A percentile compares a stretch with the other conserved stretches of the same genome.
Evolutionary conservation across 1,140 invertebrate species (phyloP).

Genomic region (Ips typographus): DNA sequence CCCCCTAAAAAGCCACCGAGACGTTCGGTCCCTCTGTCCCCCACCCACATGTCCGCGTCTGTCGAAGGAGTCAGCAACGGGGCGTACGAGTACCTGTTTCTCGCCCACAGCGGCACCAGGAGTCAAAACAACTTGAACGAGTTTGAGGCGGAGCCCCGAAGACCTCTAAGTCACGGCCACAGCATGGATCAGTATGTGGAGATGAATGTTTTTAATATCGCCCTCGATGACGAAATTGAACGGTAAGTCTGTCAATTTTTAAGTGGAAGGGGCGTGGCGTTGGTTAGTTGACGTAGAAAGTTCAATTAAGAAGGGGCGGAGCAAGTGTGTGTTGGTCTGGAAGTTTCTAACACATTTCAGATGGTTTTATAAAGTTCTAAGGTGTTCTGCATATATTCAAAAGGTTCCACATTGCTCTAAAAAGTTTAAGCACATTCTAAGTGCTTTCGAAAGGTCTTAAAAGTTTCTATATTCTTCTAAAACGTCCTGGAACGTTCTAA

Average conservation of each 20-base stretch:
- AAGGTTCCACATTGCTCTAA: too few species aligned
- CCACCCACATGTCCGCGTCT: constrained; percentile 65
- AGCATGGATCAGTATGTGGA: constrained; percentile 78
- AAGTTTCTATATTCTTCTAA: too few species aligned
- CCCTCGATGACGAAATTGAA: constrained; percentile 50
- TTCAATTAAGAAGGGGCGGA: too few species aligned
- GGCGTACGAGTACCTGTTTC: constrained; percentile 63
- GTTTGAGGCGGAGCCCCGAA: constrained; percentile 52
- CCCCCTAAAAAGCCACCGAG: constrained; percentile 87
- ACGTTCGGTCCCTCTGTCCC: constrained; percentile 80
- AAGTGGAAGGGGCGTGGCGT: too few species aligned
- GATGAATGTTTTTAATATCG: constrained; percentile 62
- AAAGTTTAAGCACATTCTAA: too few species aligned
- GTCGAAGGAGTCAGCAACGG: constrained; percentile 58
- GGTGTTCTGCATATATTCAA: too few species aligned
- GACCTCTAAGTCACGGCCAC: constrained; percentile 67
- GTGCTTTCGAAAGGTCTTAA: too few species aligned
- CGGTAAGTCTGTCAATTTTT: background rate
- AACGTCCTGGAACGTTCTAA: too few species aligned
- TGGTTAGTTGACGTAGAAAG: too few species aligned
- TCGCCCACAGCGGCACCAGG: constrained; percentile 57
- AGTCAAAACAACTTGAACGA: constrained; percentile 71
- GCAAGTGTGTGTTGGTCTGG: too few species aligned
- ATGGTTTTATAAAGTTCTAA: too few species aligned
- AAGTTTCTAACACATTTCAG: too few species aligned